These are phyloP conservation scores for Stenoptilia bipunctidactyla DNA, from an alignment of 2,888 invertebrate species.

Conservation along the genomic window DNA sequence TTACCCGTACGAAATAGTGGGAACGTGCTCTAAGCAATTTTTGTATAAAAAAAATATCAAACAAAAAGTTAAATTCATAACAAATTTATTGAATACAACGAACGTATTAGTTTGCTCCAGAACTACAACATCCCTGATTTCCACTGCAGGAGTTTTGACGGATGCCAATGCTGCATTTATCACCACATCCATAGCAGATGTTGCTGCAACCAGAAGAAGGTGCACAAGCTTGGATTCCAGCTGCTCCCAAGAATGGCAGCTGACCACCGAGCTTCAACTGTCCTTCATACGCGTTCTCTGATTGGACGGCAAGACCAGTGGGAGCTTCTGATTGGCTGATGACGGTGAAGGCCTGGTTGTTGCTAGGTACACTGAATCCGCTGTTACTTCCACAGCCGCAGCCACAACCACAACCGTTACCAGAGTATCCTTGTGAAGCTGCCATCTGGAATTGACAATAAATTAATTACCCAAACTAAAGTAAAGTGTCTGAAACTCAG, in stretches of 20 bases:
- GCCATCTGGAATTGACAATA: no score
- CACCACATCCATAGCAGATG: slow-evolving; percentile 1
- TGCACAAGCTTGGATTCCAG: slow-evolving; percentile 14
- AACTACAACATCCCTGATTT: neutral
- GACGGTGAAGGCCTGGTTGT: slow-evolving; percentile 20
- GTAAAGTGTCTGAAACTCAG: no score
- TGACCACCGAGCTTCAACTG: slow-evolving; percentile 19
- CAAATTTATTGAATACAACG: no score
- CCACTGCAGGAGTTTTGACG: no score
- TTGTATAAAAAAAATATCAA: no score
- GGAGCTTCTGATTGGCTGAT: slow-evolving; percentile 19
- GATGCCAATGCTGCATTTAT: neutral
- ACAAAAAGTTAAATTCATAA: no score
- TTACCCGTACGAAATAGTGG: no score
- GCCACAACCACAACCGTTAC: neutral
- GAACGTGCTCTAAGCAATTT: no score
- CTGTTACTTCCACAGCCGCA: slow-evolving; percentile 4
- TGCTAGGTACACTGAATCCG: slow-evolving; percentile 15
- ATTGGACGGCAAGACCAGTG: slow-evolving; percentile 13
- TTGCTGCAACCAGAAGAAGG: slow-evolving; percentile 9
- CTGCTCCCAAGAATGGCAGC: slow-evolving; percentile 22
- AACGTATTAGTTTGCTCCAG: no score
- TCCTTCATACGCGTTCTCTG: slow-evolving; percentile 20
- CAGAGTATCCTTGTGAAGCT: no score
- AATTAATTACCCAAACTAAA: no score